Conservation (phyloP, 2,797 vertebrate genomes). For the Lepus townsendii region DNA sequence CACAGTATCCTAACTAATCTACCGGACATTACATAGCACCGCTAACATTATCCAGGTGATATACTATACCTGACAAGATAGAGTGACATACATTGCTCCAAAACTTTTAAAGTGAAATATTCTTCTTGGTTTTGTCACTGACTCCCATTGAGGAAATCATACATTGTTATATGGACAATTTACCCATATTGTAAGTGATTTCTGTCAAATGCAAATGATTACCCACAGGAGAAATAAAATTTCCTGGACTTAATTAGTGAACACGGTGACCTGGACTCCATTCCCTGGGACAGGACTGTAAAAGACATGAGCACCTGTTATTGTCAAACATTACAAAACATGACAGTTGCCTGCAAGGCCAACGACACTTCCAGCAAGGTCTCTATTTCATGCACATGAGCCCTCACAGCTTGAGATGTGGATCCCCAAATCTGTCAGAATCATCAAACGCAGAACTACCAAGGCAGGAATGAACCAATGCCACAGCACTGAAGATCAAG, state of each 20-base stretch:
- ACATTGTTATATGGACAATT: not conserved
- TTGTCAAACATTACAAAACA: slow-evolving; percentile 74
- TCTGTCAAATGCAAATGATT: slow-evolving; percentile 74
- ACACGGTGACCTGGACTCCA: slow-evolving; percentile 76
- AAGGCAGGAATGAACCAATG: slow-evolving; percentile 33
- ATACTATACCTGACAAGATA: not conserved
- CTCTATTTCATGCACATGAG: slow-evolving; percentile 20
- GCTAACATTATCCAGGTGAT: too few relatives aligned
- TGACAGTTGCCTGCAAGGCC: not conserved
- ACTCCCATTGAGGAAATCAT: slow-evolving; percentile 14
- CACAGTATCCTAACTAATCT: not conserved
- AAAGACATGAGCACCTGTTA: slow-evolving; percentile 77
- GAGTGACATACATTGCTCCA: not conserved
- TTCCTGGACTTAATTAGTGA: slow-evolving; percentile 68
- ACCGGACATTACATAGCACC: not conserved
- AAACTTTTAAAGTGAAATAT: slow-evolving; percentile 39
- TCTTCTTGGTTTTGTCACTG: slow-evolving; percentile 20
- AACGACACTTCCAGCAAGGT: slow-evolving; percentile 42
- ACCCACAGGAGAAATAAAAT: slow-evolving; percentile 72
- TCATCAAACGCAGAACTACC: slow-evolving; percentile 17
- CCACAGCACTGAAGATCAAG: not conserved
- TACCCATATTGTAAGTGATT: slow-evolving; percentile 7
- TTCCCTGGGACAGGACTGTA: slow-evolving; percentile 61
- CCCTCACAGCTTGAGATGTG: slow-evolving; percentile 23
- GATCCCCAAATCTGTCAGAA: not conserved